Percentiles rank a stretch among this genome's conserved stretches.
Evolutionary conservation across 2,888 invertebrate species (phyloP).

Genomic region (Dorcus hopei): DNA sequence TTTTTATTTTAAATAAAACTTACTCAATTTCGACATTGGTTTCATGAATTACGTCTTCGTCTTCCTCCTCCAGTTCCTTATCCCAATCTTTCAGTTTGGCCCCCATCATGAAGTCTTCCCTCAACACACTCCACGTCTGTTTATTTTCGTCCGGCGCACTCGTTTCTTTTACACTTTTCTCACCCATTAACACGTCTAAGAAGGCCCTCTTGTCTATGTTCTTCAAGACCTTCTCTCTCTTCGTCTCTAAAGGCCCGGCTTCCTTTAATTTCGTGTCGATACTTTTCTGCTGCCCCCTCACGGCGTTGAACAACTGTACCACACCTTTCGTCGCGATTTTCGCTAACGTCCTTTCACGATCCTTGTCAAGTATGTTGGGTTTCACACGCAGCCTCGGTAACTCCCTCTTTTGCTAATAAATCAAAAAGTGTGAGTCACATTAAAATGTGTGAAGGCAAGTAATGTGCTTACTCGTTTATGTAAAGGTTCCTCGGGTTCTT

Average conservation of each 20-base stretch:
- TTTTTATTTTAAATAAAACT: not conserved
- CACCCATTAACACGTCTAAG: constrained; percentile 75
- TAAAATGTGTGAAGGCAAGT: too few species aligned
- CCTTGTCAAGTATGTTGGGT: constrained; percentile 72
- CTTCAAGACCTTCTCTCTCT: constrained; percentile 72
- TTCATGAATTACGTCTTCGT: constrained; percentile 26
- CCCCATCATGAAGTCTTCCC: constrained; percentile 88
- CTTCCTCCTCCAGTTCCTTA: constrained; percentile 60
- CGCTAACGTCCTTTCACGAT: constrained; percentile 70
- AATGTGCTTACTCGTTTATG: not conserved
- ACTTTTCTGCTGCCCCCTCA: constrained; percentile 78
- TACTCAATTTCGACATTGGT: constrained; percentile 4
- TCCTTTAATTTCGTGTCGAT: constrained; percentile 67
- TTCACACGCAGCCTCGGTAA: constrained; percentile 67
- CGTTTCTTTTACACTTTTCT: constrained; percentile 54
- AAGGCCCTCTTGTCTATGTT: constrained; percentile 74
- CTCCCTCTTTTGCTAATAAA: constrained; percentile 56
- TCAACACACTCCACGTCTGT: constrained; percentile 62
- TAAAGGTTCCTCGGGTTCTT: not conserved
- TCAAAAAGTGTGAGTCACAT: too few species aligned
- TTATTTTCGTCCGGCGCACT: constrained; percentile 33
- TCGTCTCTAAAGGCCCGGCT: constrained; percentile 72
- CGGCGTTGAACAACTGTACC: constrained; percentile 89
- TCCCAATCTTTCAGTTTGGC: constrained; percentile 92
- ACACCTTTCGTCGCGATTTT: constrained; percentile 91